phyloP scores from a whole-genome alignment of 30 jellyfish, hydroid and myxozoan species.

The Aurelia aurita region DNA sequence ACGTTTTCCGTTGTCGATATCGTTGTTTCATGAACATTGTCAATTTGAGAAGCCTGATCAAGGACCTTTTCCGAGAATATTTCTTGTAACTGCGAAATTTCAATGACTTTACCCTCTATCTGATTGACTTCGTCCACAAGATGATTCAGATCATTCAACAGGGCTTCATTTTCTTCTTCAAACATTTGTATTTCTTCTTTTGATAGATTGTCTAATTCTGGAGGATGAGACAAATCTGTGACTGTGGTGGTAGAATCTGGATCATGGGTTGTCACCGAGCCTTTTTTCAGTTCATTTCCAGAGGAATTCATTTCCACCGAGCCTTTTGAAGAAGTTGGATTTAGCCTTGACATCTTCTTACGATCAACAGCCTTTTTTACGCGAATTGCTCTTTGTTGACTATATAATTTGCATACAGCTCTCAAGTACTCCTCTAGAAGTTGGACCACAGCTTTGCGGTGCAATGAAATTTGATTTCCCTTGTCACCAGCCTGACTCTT shows the following conservation, averaged over 20 bases:
- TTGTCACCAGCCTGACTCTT: slow-evolving; percentile 49
- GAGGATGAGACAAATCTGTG: neutral
- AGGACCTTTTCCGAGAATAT: slow-evolving; percentile 92
- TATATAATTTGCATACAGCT: slow-evolving; percentile 90
- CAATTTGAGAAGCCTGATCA: slow-evolving; percentile 91
- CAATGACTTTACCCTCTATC: slow-evolving; percentile 97
- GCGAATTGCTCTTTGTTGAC: slow-evolving; percentile 93
- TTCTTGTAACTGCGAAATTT: slow-evolving; percentile 92
- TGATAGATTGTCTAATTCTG: slow-evolving; percentile 43
- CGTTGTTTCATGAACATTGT: slow-evolving; percentile 81
- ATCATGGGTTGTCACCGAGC: too few species aligned
- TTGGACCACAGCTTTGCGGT: slow-evolving; percentile 70
- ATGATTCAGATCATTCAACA: slow-evolving; percentile 81
- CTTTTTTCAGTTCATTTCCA: neutral
- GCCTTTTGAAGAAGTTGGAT: neutral
- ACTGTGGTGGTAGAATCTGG: neutral
- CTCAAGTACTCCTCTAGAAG: slow-evolving; percentile 77
- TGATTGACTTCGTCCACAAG: slow-evolving; percentile 90
- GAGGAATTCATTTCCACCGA: neutral
- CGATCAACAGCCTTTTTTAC: slow-evolving; percentile 94
- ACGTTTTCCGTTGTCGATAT: slow-evolving; percentile 93
- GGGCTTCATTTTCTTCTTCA: slow-evolving; percentile 86
- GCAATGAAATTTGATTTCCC: slow-evolving; percentile 51
- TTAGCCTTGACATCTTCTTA: slow-evolving; percentile 67
- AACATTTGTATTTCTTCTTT: slow-evolving; percentile 88